Percentiles rank a stretch among this genome's conserved stretches.
These are phyloP conservation scores for Cordylochernes scorpioides DNA, from an alignment of 2,888 invertebrate genomes.

Conservation along the genomic window DNA sequence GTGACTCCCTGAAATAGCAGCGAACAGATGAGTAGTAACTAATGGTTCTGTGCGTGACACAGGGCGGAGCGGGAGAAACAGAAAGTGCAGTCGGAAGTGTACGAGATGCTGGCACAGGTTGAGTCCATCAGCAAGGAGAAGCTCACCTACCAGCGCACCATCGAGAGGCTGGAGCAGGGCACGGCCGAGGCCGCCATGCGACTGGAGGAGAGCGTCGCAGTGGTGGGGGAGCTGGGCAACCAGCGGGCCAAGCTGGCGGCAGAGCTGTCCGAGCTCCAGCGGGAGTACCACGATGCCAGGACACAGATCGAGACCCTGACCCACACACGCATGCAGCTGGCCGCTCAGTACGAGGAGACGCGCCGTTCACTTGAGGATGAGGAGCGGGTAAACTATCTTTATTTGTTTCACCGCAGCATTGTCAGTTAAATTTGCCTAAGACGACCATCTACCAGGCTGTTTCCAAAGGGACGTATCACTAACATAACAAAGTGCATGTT, in stretches of 20 bases:
- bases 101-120: slow-evolving; percentile 82
- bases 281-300: slow-evolving; percentile 91
- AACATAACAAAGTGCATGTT: too few relatives aligned
- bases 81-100: slow-evolving; percentile 93
- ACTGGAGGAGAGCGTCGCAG: slow-evolving; percentile 86
- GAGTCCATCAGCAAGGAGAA: slow-evolving; percentile 84
- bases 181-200: slow-evolving; percentile 78
- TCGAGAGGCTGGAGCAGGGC: slow-evolving; percentile 67
- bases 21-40: too few relatives aligned
- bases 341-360: slow-evolving; percentile 72
- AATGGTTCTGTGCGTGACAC: too few relatives aligned
- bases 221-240: slow-evolving; percentile 85
- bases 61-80: slow-evolving; percentile 95
- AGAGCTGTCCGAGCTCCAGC: slow-evolving; percentile 71
- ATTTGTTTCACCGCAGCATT: too few relatives aligned
- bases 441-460: too few relatives aligned
- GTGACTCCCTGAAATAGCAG: too few relatives aligned
- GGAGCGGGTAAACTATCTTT: slow-evolving; percentile 55
- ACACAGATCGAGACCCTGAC: slow-evolving; percentile 72
- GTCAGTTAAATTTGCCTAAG: too few relatives aligned
- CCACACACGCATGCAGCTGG: slow-evolving; percentile 67
- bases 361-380: slow-evolving; percentile 86
- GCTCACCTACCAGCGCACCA: slow-evolving; percentile 28
- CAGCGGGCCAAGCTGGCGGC: slow-evolving; percentile 34
- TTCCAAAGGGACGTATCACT: too few relatives aligned